Evolutionary conservation across 2,113 vertebrate genomes (phyloP), one percentile per base, ranked within the genome.

Genomic region (Egretta garzetta): DNA sequence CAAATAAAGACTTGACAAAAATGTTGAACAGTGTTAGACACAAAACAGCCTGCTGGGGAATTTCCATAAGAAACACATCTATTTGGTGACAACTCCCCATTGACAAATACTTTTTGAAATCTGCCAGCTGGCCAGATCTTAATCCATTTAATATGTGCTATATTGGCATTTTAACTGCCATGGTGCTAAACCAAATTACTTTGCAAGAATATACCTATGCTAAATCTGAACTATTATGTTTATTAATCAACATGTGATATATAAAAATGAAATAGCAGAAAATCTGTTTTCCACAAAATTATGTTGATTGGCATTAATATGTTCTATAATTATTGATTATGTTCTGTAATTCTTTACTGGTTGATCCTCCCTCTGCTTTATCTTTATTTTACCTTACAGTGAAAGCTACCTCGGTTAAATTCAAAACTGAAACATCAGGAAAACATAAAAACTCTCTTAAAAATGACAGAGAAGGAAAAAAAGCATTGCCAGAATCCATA

Each of bases 21-120:
- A 70, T 47, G 28, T 77, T 80, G 62, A 88, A 87, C 32, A 28
- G 67, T 70, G 50, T 86, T 63, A 90, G 79, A 88, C 67, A 88
- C 0, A 1, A 26, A 90, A 59, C 70, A 90, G 77, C 16, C 49
- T 8, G 1, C 50, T 73, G 50, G 53, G 77, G 53, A 94, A 88
- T 90, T 92, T 70, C 72, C 49, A 33, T 85, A 30, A 90, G 90
- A 85, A 96, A 62, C 30, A 80, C 32, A 83, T 60, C 56, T 62
- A 75, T 82, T 96, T 88, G 71, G 90, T 87, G 93, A 87, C 49
- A 72, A 70, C 72, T 93, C 47, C 33, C 39, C 58, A 91, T 27
- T 12, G 6, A 91, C 93, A 81, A 96, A 76, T 84, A 80, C 58
- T 53, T 93, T 63, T 33, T 86, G 79, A 82, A 94, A 93, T 82